A percentile compares a stretch with the other conserved stretches of the same genome.
phyloP scores from a whole-genome alignment of 2,797 vertebrate genomes.

The Eulemur albifrons region DNA sequence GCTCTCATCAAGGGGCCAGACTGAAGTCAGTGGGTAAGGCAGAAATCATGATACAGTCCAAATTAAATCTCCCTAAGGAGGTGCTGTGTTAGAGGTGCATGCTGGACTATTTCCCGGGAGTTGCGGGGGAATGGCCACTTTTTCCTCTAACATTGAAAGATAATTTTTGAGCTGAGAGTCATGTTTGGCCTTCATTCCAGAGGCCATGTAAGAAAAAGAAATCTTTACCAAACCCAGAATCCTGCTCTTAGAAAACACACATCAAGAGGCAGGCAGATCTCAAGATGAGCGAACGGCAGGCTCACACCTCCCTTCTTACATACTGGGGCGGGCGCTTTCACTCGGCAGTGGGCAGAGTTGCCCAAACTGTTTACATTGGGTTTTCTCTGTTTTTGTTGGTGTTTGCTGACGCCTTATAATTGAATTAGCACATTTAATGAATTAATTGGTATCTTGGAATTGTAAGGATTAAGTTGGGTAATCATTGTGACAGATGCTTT shows the following conservation, averaged over 20 bases:
- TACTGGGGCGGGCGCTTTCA: not conserved
- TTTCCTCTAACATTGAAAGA: not conserved
- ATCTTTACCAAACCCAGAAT: not conserved
- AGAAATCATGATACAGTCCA: not conserved
- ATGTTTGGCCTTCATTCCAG: not conserved
- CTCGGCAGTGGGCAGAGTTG: not conserved
- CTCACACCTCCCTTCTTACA: not conserved
- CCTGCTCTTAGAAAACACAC: not conserved
- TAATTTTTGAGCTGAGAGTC: not conserved
- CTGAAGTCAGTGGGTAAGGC: not conserved
- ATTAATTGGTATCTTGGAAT: not conserved
- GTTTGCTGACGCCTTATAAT: not conserved
- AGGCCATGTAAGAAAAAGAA: not conserved
- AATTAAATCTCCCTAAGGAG: not conserved
- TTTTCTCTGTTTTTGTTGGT: conserved; percentile 1
- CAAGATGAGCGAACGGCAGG: too few species aligned
- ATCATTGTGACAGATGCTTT: not conserved
- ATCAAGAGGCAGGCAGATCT: not conserved
- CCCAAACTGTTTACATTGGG: not conserved
- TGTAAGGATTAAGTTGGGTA: not conserved
- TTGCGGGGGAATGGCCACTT: not conserved
- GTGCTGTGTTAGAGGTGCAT: not conserved
- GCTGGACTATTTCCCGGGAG: not conserved
- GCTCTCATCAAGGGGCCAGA: not conserved
- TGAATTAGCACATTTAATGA: not conserved